A percentile compares a stretch with the other conserved stretches of the same genome.
Conservation (phyloP, 2,797 vertebrate genomes). For the Neopelma chrysocephalum region DNA sequence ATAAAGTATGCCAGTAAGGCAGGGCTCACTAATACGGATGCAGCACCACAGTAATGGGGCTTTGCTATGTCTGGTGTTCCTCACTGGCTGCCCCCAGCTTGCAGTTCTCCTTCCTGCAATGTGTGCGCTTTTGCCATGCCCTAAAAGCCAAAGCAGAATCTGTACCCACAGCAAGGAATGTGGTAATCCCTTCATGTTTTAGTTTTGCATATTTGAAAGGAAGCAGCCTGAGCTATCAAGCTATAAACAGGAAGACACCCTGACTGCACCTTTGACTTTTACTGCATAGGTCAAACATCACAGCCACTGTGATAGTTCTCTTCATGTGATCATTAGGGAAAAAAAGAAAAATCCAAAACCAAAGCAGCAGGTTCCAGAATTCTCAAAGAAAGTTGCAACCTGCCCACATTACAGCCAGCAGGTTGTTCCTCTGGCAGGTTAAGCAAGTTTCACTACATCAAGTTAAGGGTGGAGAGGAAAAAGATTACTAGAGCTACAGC, state of each 20-base stretch:
- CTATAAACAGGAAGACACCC: constrained; percentile 57
- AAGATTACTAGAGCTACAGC: constrained; percentile 43
- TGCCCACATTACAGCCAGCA: constrained; percentile 19
- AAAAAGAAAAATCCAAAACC: not conserved
- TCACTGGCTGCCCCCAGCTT: not conserved
- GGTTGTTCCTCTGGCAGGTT: constrained; percentile 49
- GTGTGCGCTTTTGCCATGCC: not conserved
- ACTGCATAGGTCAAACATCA: constrained; percentile 43
- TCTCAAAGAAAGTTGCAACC: not conserved
- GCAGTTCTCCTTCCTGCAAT: not conserved
- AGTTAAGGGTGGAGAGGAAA: constrained; percentile 52
- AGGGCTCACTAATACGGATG: not conserved
- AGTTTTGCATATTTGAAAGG: constrained; percentile 35
- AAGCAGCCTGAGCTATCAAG: constrained; percentile 34
- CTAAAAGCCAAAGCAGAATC: not conserved
- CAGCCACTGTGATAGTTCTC: not conserved
- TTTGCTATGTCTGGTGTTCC: not conserved
- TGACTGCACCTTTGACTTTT: constrained; percentile 61
- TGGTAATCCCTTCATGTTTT: not conserved
- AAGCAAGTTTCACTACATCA: constrained; percentile 43
- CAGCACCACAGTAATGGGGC: not conserved
- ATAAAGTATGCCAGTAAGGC: not conserved
- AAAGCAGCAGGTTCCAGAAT: constrained; percentile 27
- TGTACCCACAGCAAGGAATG: not conserved
- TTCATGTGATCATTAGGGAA: not conserved